These are phyloP conservation scores for Acleris emargana DNA, from an alignment of 2,888 invertebrate species.

Conservation along the genomic window DNA sequence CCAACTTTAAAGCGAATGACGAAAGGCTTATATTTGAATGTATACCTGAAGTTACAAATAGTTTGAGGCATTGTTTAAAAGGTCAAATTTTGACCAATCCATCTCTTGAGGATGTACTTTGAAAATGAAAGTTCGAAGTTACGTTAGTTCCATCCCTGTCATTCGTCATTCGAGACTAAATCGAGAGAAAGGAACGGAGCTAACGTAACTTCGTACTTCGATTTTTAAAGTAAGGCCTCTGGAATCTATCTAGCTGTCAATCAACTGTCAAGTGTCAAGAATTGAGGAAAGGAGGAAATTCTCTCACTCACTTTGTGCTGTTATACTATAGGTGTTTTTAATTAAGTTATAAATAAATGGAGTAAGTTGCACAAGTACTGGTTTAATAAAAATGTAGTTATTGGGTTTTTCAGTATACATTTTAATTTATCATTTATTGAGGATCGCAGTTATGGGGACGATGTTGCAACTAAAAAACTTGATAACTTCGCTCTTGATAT, in stretches of 20 bases:
- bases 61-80: conserved; percentile 21
- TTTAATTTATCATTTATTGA: conserved; percentile 8
- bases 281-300: too few relatives aligned
- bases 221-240: too few relatives aligned
- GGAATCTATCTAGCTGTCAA: too few relatives aligned
- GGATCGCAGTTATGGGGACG: conserved; percentile 4
- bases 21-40: background rate
- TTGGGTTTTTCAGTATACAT: background rate
- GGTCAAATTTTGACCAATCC: background rate
- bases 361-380: background rate
- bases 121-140: too few relatives aligned
- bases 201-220: too few relatives aligned
- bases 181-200: too few relatives aligned
- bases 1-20: background rate
- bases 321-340: conserved; percentile 3
- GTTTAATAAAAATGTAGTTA: conserved; percentile 22
- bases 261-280: background rate
- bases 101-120: background rate
- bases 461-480: conserved; percentile 46
- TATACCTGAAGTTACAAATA: background rate
- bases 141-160: too few relatives aligned
- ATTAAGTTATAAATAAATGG: conserved; percentile 22
- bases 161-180: too few relatives aligned
- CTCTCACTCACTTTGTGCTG: too few relatives aligned
- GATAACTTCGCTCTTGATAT: conserved; percentile 43